Evolutionary conservation across 2,888 invertebrate species (phyloP).

Genomic region (Oithona nana): DNA sequence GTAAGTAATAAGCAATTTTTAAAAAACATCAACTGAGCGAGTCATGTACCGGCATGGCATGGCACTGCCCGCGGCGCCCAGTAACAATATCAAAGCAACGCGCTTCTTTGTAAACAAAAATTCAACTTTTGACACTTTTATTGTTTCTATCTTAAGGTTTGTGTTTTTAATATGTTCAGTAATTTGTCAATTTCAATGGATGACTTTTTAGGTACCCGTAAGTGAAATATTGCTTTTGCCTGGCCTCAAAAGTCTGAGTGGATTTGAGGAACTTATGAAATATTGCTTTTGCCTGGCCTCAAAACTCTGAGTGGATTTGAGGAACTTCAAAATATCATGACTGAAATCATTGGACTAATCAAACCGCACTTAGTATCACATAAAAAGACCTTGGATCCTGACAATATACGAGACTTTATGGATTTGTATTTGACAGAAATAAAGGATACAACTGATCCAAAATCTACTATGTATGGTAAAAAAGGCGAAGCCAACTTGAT

Average conservation of each 20-base stretch:
- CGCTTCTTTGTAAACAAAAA: no score
- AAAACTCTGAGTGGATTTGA: background rate
- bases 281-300: background rate
- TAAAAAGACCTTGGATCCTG: constrained; percentile 10
- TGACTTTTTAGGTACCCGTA: background rate
- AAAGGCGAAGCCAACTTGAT: background rate
- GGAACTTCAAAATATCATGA: background rate
- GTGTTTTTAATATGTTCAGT: no score
- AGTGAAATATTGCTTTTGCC: background rate
- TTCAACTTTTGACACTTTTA: no score
- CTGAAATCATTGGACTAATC: background rate
- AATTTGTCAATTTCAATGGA: no score
- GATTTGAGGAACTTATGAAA: background rate
- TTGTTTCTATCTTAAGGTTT: no score
- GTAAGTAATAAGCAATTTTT: no score
- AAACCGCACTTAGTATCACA: constrained; percentile 15
- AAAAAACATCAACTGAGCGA: no score
- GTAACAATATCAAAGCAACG: no score
- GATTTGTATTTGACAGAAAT: constrained; percentile 20
- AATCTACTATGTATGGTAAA: constrained; percentile 4
- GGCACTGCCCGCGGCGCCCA: no score
- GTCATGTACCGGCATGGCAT: no score
- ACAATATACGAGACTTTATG: constrained; percentile 19
- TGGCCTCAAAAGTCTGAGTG: background rate
- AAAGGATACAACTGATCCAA: constrained; percentile 3